These are phyloP conservation scores for Harpalus rubripes DNA, from an alignment of 2,888 invertebrate species.

Conservation along the genomic window DNA sequence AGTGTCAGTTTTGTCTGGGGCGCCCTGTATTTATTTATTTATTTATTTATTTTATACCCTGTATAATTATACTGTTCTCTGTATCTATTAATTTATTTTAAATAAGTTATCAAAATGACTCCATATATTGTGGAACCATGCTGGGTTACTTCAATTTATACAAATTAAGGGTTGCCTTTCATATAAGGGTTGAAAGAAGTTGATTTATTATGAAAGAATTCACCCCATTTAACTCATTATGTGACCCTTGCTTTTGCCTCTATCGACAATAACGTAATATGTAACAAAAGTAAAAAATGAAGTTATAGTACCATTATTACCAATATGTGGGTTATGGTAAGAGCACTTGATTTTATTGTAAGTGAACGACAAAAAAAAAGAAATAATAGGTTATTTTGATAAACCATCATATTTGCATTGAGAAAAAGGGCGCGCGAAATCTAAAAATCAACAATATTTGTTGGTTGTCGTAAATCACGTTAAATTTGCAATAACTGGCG, in stretches of 20 bases:
- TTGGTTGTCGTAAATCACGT: no score
- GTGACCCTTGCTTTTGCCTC: background rate
- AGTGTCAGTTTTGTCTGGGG: no score
- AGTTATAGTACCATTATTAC: background rate
- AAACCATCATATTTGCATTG: no score
- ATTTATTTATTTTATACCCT: no score
- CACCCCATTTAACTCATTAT: constrained; percentile 5
- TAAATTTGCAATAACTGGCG: no score
- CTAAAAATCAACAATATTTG: no score
- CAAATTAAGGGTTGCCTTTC: background rate
- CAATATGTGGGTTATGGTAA: background rate
- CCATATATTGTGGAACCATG: background rate
- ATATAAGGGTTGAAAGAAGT: constrained; percentile 6
- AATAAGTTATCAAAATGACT: background rate
- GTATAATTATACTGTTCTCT: no score
- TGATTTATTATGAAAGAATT: background rate
- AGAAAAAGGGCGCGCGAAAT: no score
- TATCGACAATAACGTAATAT: background rate
- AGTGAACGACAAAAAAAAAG: background rate
- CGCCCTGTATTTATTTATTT: no score
- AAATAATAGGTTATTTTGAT: background rate
- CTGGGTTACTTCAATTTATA: background rate
- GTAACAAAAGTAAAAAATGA: background rate
- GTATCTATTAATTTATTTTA: background rate
- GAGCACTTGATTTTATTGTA: background rate